phyloP scores from a whole-genome alignment of 2,888 invertebrate genomes.

The Acleris literana region DNA sequence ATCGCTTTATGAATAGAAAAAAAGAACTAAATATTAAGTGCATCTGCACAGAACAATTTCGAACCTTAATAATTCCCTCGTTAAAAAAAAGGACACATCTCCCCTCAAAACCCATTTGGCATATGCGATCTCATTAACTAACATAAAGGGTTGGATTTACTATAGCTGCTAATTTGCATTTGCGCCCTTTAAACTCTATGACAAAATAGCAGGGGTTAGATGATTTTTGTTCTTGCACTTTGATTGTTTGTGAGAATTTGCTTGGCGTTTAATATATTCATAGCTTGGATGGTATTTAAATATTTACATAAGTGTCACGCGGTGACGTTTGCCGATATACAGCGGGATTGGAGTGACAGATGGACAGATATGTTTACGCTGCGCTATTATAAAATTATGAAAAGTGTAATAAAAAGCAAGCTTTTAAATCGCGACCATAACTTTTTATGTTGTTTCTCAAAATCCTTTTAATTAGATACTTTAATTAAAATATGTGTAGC shows the following conservation, averaged over 20 bases:
- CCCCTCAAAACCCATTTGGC: too few species aligned
- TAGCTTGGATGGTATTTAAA: constrained; percentile 85
- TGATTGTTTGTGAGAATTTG: constrained; percentile 69
- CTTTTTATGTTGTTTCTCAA: too few species aligned
- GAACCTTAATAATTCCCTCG: constrained; percentile 51
- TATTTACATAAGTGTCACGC: constrained; percentile 85
- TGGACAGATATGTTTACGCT: constrained; percentile 29
- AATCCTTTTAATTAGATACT: too few species aligned
- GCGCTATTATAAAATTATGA: constrained; percentile 43
- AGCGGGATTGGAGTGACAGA: constrained; percentile 61
- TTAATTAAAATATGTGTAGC: too few species aligned
- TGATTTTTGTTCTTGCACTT: constrained; percentile 64
- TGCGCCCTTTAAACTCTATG: too few species aligned
- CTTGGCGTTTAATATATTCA: constrained; percentile 84
- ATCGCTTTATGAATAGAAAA: constrained; percentile 79
- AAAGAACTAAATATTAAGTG: constrained; percentile 56
- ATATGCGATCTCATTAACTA: too few species aligned
- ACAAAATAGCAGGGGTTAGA: constrained; percentile 40
- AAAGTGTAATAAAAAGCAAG: background rate
- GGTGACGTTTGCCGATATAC: constrained; percentile 80
- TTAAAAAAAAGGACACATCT: too few species aligned
- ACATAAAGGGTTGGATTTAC: too few species aligned
- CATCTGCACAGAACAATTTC: constrained; percentile 52
- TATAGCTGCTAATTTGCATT: too few species aligned
- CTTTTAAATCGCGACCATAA: too few species aligned